Evolutionary conservation across 2,888 invertebrate species (phyloP), one percentile per base, ranked within the genome.

Genomic region (Stramonita haemastoma): DNA sequence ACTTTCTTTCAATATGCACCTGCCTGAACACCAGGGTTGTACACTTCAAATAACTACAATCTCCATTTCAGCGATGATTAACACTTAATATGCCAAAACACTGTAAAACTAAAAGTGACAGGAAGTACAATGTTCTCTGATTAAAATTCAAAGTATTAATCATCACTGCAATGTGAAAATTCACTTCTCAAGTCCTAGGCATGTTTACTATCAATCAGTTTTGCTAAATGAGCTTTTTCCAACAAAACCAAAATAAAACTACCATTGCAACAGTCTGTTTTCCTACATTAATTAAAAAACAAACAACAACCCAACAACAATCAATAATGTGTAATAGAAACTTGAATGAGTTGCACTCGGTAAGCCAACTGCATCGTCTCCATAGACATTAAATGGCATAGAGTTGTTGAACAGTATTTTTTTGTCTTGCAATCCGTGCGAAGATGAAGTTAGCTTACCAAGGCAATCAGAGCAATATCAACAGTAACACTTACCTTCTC

Each of bases 401-500:
- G 46, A 46, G 46, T 46, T 46, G 46, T 46, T 46, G 8, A 46
- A 46, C 46, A 5, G 46, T 46, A 46, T 8, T 5, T 34, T 66
- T 79, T 81, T 13, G 11, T 19, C 79, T 70, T 11, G 19, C 29
- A 17, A 66, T 32, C 26, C 34, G 29, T 79, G 32, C n/a, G 26
- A 87, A 56, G 79, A 87, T 56, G 87, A 79, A 79, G 87, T 32
- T 87, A 79, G 79, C 79, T 79, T 81, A 81, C 87, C 46, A 73
- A 26, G 77, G 77, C 46, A 73, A 86, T 86, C 46, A 36, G 86
- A n/a, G 34, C 11, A 29, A 2, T 29, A 26, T 34, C 13, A n/a
- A 34, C 57, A 17, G 26, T 15, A 32, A 86, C 60, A 13, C 19
- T 85, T 89, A 89, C 89, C 89, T 85, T 46, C 85, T 85, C 89